Percentiles rank a stretch among this genome's conserved stretches.
Conservation (phyloP, 2,113 vertebrate species). For the Climacteris rufus region DNA sequence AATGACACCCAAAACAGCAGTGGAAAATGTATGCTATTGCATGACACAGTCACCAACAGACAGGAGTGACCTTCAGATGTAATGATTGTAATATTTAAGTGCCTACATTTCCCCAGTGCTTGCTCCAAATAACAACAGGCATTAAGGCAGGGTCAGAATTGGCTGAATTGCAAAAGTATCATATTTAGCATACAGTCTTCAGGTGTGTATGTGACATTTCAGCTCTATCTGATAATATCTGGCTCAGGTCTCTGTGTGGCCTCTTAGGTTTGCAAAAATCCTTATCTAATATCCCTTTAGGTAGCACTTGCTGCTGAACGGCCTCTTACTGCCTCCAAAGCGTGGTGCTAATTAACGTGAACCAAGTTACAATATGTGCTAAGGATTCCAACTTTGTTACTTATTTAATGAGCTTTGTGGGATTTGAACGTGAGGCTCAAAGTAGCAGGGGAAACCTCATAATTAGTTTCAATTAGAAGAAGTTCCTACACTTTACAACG, state of each 20-base stretch:
- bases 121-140: slow-evolving; percentile 10
- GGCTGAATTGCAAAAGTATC: not conserved
- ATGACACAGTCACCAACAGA: not conserved
- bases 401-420: slow-evolving; percentile 81
- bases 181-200: not conserved
- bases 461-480: slow-evolving; percentile 82
- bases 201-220: not conserved
- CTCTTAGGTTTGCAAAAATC: not conserved
- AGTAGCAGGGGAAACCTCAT: slow-evolving; percentile 79
- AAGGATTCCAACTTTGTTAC: slow-evolving; percentile 78
- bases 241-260: not conserved
- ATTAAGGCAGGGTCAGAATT: not conserved
- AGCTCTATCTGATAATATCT: not conserved
- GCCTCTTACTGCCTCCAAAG: slow-evolving; percentile 62
- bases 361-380: slow-evolving; percentile 74
- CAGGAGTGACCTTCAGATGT: slow-evolving; percentile 3
- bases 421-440: slow-evolving; percentile 77
- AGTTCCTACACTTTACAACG: slow-evolving; percentile 73
- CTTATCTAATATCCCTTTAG: slow-evolving; percentile 38
- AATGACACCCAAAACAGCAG: not conserved
- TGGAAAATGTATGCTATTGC: not conserved
- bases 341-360: slow-evolving; percentile 72
- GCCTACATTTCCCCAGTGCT: not conserved
- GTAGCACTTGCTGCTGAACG: slow-evolving; percentile 36
- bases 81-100: not conserved